Base-by-base conservation (phyloP, 2,888 invertebrate species). In the Conchocele bisecta region DNA sequence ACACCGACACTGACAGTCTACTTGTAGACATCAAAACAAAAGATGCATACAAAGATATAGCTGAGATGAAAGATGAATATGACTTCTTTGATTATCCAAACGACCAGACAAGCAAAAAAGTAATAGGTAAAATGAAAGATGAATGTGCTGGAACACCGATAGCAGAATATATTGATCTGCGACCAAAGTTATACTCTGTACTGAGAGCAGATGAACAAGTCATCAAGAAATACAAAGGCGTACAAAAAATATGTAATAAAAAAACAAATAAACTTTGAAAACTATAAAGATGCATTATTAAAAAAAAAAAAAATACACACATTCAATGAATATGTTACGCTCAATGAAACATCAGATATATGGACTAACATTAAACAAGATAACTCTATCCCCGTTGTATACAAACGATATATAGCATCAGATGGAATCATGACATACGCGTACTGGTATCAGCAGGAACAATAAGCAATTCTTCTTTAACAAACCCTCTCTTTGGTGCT, bases 41-140 rank as follows among this genome's bases (percentile, higher is more conserved):
- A 6, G 89, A 91, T 74, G 63, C 91, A 41, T 92, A 92, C 81
- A 76, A 84, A 66, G 88, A 89, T 65, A 75, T 85, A 48, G 35
- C 42, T 28, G 54, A 64, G 24, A 58, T 50, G 41, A 68, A 61
- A 61, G 50, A 68, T 20, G 35, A 53, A 17, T 69, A 56, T 60
- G 68, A 76, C 58, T 63, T 69, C 35, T 65, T 54, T 54, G 59
- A 63, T 33, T 66, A 68, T 37, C 65, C 61, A 31, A 57, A 67
- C 58, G 41, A 72, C 17, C 56, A 76, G 31, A 54, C 61, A 50
- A 39, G 73, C 66, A 44, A 73, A 70, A 42, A 69, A 60, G 60
- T 63, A 6, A 46, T 63, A 33, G 68, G 65, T 7, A 78, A 71
- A 57, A 42, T 67, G 35, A 74, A 74, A 61, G 63, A 61, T 33